Conservation (phyloP, 2,888 invertebrate species). For the Ectemnius cavifrons region DNA sequence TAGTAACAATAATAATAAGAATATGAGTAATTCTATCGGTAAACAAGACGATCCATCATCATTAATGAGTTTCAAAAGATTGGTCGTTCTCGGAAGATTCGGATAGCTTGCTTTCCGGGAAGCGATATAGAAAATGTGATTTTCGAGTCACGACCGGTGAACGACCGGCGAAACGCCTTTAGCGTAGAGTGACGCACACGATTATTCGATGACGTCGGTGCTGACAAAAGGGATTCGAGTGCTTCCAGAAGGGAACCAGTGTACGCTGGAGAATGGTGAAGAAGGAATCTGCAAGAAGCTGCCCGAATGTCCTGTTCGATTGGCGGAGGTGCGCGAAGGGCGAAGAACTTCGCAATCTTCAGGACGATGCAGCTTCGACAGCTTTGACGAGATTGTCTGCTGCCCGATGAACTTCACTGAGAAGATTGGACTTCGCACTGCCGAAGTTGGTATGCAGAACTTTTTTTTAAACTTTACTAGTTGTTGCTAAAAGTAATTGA, state of each 20-base stretch:
- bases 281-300: slow-evolving; percentile 65
- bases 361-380: slow-evolving; percentile 78
- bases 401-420: slow-evolving; percentile 73
- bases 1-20: too few species aligned
- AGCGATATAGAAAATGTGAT: not conserved
- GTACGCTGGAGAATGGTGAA: slow-evolving; percentile 54
- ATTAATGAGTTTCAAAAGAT: too few species aligned
- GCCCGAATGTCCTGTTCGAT: slow-evolving; percentile 59
- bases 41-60: too few species aligned
- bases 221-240: not conserved
- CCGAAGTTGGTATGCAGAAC: slow-evolving; percentile 62
- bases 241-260: slow-evolving; percentile 56
- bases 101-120: not conserved
- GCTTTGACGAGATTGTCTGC: slow-evolving; percentile 78
- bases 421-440: slow-evolving; percentile 49
- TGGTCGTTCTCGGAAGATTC: not conserved
- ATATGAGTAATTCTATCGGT: too few species aligned
- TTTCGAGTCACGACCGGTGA: not conserved
- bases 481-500: not conserved
- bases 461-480: too few species aligned
- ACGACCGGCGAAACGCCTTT: not conserved
- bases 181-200: not conserved
- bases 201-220: not conserved
- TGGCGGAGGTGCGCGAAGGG: slow-evolving; percentile 59
- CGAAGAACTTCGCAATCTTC: slow-evolving; percentile 44